A percentile compares a stretch with the other conserved stretches of the same genome.
Evolutionary conservation across 2,888 invertebrate species (phyloP).

Genomic region (Anticlea derivata): DNA sequence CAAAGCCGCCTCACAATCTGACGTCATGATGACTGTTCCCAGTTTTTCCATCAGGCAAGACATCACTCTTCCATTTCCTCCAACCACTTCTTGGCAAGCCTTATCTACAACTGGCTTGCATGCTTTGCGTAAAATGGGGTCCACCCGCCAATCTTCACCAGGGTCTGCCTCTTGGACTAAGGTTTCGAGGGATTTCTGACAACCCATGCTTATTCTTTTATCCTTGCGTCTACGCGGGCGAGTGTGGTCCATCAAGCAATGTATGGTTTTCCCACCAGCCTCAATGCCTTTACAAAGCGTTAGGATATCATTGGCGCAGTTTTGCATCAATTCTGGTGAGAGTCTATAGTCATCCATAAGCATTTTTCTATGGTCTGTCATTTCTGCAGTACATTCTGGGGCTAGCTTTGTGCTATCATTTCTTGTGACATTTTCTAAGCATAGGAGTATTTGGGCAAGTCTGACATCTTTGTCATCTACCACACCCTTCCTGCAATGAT

Average conservation of each 20-base stretch:
- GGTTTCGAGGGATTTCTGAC: slow-evolving; percentile 90
- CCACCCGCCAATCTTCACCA: slow-evolving; percentile 98
- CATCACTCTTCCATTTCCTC: slow-evolving; percentile 93
- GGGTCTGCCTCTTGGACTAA: slow-evolving; percentile 94
- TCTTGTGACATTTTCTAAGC: slow-evolving; percentile 91
- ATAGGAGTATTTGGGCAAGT: slow-evolving; percentile 95
- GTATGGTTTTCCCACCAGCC: slow-evolving; percentile 94
- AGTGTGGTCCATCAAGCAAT: slow-evolving; percentile 96
- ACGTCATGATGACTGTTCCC: slow-evolving; percentile 92
- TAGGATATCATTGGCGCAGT: slow-evolving; percentile 93
- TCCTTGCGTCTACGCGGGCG: slow-evolving; percentile 86
- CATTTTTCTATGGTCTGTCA: slow-evolving; percentile 95
- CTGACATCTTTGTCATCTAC: slow-evolving; percentile 93
- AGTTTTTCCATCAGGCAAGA: slow-evolving; percentile 97
- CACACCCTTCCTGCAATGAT: slow-evolving; percentile 92
- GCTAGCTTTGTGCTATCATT: slow-evolving; percentile 89
- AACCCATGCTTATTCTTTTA: slow-evolving; percentile 86
- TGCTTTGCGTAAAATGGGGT: slow-evolving; percentile 93
- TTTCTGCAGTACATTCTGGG: slow-evolving; percentile 92
- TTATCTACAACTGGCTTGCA: slow-evolving; percentile 93
- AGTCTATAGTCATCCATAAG: slow-evolving; percentile 97
- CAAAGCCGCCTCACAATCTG: slow-evolving; percentile 94
- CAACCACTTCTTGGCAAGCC: slow-evolving; percentile 88
- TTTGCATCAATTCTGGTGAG: slow-evolving; percentile 95
- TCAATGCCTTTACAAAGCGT: slow-evolving; percentile 89